phyloP scores from a whole-genome alignment of 2,888 invertebrate genomes.

The Cephonodes hylas region DNA sequence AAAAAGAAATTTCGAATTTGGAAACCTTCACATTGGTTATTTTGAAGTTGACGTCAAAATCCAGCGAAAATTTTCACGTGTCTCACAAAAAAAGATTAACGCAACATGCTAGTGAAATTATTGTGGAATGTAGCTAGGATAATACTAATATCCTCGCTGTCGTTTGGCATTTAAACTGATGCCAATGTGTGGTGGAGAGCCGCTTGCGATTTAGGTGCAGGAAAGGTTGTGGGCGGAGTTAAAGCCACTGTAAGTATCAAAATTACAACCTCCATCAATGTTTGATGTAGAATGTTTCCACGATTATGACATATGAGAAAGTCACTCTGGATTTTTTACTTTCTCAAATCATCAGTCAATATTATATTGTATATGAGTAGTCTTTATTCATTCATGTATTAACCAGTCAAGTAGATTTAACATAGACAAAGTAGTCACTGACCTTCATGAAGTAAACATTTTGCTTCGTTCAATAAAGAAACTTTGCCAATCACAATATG shows the following conservation, averaged over 20 bases:
- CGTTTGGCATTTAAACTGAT: slow-evolving; percentile 48
- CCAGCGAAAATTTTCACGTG: slow-evolving; percentile 24
- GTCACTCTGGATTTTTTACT: too few relatives aligned
- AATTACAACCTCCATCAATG: neutral
- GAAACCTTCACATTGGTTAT: slow-evolving; percentile 30
- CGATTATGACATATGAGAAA: neutral
- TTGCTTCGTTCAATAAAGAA: too few relatives aligned
- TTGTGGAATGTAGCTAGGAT: slow-evolving; percentile 68
- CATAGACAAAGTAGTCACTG: too few relatives aligned
- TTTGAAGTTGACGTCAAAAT: slow-evolving; percentile 11
- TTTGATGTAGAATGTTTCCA: too few relatives aligned
- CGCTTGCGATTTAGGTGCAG: slow-evolving; percentile 17
- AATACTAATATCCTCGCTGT: slow-evolving; percentile 63
- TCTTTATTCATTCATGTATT: too few relatives aligned
- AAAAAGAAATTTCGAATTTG: slow-evolving; percentile 46
- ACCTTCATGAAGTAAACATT: too few relatives aligned
- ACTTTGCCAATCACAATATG: neutral
- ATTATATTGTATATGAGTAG: too few relatives aligned
- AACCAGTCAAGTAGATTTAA: too few relatives aligned
- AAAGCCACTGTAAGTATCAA: slow-evolving; percentile 26
- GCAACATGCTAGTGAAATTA: slow-evolving; percentile 61
- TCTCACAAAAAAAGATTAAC: slow-evolving; percentile 21
- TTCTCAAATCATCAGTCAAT: too few relatives aligned
- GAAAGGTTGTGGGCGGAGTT: slow-evolving; percentile 14
- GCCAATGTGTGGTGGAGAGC: slow-evolving; percentile 18